These are phyloP conservation scores for Heliconius sara DNA, from an alignment of 2,888 invertebrate genomes.

Conservation along the genomic window DNA sequence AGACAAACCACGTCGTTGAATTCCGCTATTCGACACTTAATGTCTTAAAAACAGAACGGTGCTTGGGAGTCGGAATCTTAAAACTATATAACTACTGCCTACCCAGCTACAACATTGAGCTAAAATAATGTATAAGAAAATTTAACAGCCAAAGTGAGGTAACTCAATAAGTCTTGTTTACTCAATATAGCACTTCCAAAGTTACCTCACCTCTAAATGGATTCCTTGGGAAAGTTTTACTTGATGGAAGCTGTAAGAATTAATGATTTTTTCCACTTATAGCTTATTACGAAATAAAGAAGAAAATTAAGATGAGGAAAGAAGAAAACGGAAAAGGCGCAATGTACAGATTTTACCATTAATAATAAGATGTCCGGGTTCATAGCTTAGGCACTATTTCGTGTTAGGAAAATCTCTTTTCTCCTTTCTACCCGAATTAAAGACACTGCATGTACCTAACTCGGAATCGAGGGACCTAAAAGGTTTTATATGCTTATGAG, in stretches of 20 bases:
- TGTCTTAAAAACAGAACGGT: too few relatives aligned
- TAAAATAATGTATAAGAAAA: neutral
- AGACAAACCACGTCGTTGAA: too few relatives aligned
- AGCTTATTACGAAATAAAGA: neutral
- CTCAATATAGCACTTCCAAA: neutral
- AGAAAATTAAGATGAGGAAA: neutral
- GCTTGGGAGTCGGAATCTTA: too few relatives aligned
- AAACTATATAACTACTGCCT: too few relatives aligned
- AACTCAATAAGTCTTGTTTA: neutral
- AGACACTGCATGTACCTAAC: too few relatives aligned
- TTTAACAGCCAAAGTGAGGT: neutral
- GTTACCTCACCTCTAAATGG: neutral
- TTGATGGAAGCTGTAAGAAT: neutral
- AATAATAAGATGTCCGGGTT: neutral
- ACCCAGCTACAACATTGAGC: too few relatives aligned
- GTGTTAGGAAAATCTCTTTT: too few relatives aligned
- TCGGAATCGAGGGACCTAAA: too few relatives aligned
- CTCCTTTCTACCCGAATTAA: too few relatives aligned
- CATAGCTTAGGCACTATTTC: too few relatives aligned
- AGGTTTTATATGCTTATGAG: too few relatives aligned
- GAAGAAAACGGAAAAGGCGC: neutral
- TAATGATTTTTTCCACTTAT: neutral
- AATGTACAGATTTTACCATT: neutral
- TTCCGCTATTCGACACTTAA: too few relatives aligned
- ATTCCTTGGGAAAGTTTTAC: constrained; percentile 1